Evolutionary conservation across 2,797 vertebrate species (phyloP), one percentile per base, ranked within the genome.

Genomic region (Artibeus lituratus): DNA sequence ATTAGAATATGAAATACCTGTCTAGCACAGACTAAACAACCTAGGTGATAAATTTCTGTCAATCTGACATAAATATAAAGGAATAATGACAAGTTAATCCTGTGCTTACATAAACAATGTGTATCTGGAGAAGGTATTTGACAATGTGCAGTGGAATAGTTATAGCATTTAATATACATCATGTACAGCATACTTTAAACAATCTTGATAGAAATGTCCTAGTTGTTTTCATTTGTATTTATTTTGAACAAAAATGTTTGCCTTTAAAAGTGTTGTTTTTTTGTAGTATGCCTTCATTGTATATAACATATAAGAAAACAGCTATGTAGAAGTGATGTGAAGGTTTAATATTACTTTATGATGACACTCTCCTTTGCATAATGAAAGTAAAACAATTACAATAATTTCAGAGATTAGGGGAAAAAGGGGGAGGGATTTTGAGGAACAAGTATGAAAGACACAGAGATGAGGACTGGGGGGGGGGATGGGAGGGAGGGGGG

Each of bases 21-120:
- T 6, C 10, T 22, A 74, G 26, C n/a, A 85, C 7, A 96, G 87
- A 96, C 86, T 96, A 96, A 97, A 94, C 69, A 96, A 78, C 18
- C 7, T 67, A 82, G 85, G 18, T 59, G 51, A 89, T 80, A 11
- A 83, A 51, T 72, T 72, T 80, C 86, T 22, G 15, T 78, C 82
- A 72, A 24, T 87, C 67, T 81, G 70, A 9, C 11, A 70, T 47
- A 91, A 92, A 91, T n/a, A 44, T 35, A 95, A 88, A 3, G 82
- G 7, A 92, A 89, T 57, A 51, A 90, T 82, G 73, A 92, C 29
- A 95, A 74, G 6, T 95, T 92, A 95, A 93, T 85, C 69, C 2
- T 69, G 8, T 91, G 16, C 37, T 94, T 93, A 73, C 37, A 85
- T 92, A 94, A 96, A 39, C 49, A 70, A 21, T 51, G 19, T 73